phyloP scores from a whole-genome alignment of 2,888 invertebrate species.

The Palloptera scutellata region DNA sequence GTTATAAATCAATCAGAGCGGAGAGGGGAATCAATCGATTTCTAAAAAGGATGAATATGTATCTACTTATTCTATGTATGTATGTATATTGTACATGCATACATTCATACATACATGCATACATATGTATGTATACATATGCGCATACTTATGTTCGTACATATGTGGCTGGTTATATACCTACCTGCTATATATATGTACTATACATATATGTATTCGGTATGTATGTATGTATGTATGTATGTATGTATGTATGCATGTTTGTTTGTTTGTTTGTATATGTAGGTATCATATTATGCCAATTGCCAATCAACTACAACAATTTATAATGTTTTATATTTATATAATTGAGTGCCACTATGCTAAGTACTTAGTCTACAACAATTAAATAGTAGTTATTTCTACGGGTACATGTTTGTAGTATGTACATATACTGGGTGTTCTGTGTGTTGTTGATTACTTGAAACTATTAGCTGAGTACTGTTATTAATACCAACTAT shows the following conservation, averaged over 20 bases:
- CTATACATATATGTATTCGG: not conserved
- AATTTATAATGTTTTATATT: not conserved
- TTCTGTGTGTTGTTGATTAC: no score
- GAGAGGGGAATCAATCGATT: no score
- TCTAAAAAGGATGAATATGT: not conserved
- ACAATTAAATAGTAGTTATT: not conserved
- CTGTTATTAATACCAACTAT: no score
- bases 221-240: not conserved
- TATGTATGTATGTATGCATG: not conserved
- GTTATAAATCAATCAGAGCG: no score
- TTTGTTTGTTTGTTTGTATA: not conserved
- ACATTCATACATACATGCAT: not conserved
- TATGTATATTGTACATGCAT: not conserved
- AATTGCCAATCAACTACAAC: constrained; percentile 8
- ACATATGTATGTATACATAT: not conserved
- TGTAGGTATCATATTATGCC: not conserved
- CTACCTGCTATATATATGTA: constrained; percentile 7
- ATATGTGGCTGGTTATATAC: not conserved
- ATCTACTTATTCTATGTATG: not conserved
- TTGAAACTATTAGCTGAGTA: no score
- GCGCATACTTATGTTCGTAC: not conserved
- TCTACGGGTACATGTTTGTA: no score
- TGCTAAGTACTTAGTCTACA: constrained; percentile 11
- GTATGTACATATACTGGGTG: no score
- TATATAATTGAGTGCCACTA: not conserved